These are phyloP conservation scores for Indicator indicator DNA, from an alignment of 2,113 vertebrate genomes.

Conservation along the genomic window DNA sequence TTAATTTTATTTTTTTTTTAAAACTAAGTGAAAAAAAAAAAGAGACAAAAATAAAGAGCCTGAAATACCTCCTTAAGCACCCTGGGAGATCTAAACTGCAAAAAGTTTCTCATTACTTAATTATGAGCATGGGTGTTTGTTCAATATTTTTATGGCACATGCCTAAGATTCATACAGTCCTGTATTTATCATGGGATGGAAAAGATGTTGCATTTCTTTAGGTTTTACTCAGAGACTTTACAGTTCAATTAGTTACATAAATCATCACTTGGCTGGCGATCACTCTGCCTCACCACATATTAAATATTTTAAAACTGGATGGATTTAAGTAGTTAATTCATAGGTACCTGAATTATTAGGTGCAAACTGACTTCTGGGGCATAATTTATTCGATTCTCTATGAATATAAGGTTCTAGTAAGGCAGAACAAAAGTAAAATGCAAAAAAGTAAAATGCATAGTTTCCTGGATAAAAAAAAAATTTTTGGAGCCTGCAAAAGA, in stretches of 20 bases:
- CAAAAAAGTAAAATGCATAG: not conserved
- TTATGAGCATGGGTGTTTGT: not conserved
- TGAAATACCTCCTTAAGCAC: not conserved
- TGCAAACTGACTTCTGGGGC: not conserved
- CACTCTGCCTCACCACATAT: not conserved
- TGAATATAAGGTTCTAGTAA: not conserved
- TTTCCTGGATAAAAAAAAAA: not conserved
- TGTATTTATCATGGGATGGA: not conserved
- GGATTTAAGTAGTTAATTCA: not conserved
- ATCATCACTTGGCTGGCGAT: not conserved
- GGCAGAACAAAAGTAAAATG: not conserved
- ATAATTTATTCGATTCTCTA: not conserved
- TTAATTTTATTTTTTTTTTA: not conserved
- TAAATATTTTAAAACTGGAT: not conserved
- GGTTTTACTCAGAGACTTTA: not conserved
- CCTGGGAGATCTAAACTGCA: not conserved
- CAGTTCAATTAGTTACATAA: not conserved
- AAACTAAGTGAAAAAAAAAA: not conserved
- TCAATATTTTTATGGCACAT: not conserved
- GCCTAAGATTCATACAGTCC: not conserved
- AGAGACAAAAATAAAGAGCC: too few species aligned
- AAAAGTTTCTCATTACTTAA: not conserved
- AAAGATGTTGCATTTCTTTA: not conserved
- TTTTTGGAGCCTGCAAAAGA: not conserved
- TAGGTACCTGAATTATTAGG: not conserved